phyloP scores from a whole-genome alignment of 2,797 vertebrate species.

The Tapirus indicus region DNA sequence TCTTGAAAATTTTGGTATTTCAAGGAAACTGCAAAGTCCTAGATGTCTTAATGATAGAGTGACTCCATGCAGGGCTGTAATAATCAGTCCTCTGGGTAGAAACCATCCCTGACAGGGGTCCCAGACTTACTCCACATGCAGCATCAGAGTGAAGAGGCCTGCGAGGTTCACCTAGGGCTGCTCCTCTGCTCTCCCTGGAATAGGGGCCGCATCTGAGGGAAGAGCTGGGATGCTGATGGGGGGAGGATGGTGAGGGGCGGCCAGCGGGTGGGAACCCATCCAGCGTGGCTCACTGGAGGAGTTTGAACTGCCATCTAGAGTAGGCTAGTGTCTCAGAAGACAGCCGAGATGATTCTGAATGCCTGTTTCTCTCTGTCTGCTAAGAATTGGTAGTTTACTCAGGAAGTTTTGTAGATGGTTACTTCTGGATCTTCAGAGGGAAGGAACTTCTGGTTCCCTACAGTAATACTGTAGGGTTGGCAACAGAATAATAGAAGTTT shows the following conservation, averaged over 20 bases:
- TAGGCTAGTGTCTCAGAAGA: background rate
- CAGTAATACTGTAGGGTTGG: background rate
- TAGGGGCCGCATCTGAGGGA: background rate
- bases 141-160: background rate
- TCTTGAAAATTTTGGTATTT: conserved; percentile 30
- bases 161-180: no score
- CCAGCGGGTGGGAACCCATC: no score
- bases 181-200: background rate
- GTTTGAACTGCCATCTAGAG: background rate
- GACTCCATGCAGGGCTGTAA: background rate
- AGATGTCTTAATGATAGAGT: background rate
- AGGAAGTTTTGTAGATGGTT: background rate
- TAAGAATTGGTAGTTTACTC: background rate
- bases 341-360: background rate
- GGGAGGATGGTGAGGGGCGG: no score
- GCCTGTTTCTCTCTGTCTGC: background rate
- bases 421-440: background rate
- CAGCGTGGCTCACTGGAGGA: background rate
- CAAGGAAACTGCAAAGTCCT: background rate
- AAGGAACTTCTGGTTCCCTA: background rate
- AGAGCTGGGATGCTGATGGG: background rate
- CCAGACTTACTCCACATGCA: background rate
- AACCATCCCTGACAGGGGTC: background rate
- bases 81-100: background rate
- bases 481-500: background rate